Evolutionary conservation across 2,113 vertebrate genomes (phyloP).

Genomic region (Semnopithecus entellus): DNA sequence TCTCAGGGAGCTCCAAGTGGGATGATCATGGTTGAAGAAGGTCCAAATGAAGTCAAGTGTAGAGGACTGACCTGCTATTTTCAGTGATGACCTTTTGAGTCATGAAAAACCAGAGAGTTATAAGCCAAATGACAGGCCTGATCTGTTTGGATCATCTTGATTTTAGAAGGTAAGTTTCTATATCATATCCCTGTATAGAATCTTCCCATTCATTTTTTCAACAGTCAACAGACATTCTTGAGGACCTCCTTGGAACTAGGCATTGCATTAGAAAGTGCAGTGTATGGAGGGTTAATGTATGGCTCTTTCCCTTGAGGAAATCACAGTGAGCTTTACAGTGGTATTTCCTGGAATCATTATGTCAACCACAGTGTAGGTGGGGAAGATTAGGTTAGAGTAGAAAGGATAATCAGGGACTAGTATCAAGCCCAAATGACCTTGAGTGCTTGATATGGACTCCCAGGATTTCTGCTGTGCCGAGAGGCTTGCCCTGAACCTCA

Average conservation of each 20-base stretch:
- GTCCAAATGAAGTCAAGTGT: not conserved
- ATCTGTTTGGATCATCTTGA: constrained; percentile 1
- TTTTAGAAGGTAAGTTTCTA: not conserved
- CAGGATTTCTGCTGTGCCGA: not conserved
- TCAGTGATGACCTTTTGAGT: not conserved
- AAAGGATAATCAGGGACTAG: not conserved
- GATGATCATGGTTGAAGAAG: not conserved
- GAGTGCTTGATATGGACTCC: not conserved
- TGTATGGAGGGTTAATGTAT: not conserved
- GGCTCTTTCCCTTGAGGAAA: not conserved
- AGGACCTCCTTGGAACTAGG: not conserved
- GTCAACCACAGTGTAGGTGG: not conserved
- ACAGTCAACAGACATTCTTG: not conserved
- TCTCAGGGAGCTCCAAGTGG: not conserved
- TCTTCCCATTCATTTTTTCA: not conserved
- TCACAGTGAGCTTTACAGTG: not conserved
- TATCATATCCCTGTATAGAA: not conserved
- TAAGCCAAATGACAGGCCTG: not conserved
- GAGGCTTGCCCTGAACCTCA: not conserved
- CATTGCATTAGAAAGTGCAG: not conserved
- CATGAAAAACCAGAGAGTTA: not conserved
- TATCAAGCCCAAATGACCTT: not conserved
- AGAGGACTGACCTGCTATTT: not conserved
- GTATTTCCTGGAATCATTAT: not conserved
- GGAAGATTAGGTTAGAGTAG: not conserved